phyloP scores from a whole-genome alignment of 1,140 invertebrate genomes.

The Atta colombica region DNA sequence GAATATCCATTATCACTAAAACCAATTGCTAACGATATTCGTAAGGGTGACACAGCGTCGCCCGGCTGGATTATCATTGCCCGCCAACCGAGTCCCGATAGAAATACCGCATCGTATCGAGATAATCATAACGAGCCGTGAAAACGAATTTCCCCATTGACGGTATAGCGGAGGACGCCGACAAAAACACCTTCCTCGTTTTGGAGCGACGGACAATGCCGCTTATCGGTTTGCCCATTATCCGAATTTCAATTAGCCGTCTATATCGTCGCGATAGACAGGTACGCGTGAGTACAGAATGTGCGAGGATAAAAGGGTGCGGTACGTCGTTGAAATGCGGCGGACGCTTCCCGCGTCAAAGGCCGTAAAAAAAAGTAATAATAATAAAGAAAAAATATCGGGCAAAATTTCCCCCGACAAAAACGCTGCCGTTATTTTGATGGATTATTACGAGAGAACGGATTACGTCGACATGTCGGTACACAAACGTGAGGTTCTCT shows the following conservation, averaged over 20 bases:
- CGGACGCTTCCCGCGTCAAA: neutral
- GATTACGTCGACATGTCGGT: constrained; percentile 51
- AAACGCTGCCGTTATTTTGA: constrained; percentile 40
- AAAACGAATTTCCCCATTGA: constrained; percentile 69
- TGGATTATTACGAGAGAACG: constrained; percentile 50
- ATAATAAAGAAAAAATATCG: constrained; percentile 7
- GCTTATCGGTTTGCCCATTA: constrained; percentile 72
- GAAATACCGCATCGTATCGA: constrained; percentile 23
- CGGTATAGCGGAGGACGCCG: neutral
- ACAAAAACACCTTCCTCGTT: constrained; percentile 60
- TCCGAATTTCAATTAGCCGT: constrained; percentile 73
- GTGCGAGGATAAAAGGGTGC: constrained; percentile 42
- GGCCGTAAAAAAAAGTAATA: constrained; percentile 4
- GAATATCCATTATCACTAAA: constrained; percentile 68
- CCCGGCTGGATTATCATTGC: constrained; percentile 34
- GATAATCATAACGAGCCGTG: constrained; percentile 64
- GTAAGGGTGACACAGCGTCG: constrained; percentile 18
- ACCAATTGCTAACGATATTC: constrained; percentile 70
- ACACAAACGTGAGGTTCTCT: neutral
- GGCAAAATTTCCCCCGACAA: neutral
- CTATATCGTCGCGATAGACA: constrained; percentile 21
- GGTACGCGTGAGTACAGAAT: neutral
- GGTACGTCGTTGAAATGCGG: constrained; percentile 49
- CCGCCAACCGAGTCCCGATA: constrained; percentile 9
- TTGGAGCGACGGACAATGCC: constrained; percentile 42